These are phyloP conservation scores for Catharus ustulatus DNA, from an alignment of 2,797 vertebrate genomes.

Conservation along the genomic window DNA sequence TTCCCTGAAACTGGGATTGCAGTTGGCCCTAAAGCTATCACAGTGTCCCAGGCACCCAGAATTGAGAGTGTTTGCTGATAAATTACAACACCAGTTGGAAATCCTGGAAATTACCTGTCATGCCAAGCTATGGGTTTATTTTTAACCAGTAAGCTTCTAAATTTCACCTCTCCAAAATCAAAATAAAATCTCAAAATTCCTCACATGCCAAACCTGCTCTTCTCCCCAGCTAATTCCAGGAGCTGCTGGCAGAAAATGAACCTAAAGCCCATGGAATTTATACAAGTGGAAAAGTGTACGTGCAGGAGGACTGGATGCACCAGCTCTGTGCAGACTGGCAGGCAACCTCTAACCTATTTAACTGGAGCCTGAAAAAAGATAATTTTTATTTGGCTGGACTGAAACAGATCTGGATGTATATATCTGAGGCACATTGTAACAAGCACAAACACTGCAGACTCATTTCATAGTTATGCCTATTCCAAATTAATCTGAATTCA, in stretches of 20 bases:
- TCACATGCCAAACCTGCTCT: background rate
- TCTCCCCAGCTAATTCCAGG: background rate
- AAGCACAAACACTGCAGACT: constrained; percentile 17
- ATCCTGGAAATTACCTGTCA: background rate
- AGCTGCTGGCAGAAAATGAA: background rate
- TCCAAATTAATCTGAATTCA: constrained; percentile 42
- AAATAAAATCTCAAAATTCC: background rate
- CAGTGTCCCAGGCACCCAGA: background rate
- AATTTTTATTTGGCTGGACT: background rate
- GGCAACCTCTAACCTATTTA: constrained; percentile 15
- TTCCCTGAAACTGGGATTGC: background rate
- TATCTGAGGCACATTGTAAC: background rate
- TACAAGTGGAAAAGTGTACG: background rate
- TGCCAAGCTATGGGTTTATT: background rate
- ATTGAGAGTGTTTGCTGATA: background rate
- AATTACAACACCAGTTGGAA: background rate
- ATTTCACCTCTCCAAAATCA: background rate
- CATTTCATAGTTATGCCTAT: constrained; percentile 19
- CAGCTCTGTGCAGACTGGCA: background rate
- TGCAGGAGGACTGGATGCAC: background rate
- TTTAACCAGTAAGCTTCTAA: background rate
- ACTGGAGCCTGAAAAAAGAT: background rate
- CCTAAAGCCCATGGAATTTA: background rate
- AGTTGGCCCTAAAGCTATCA: background rate
- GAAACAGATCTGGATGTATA: background rate